phyloP scores from a whole-genome alignment of 2,113 vertebrate genomes.

The Nothoprocta perdicaria region DNA sequence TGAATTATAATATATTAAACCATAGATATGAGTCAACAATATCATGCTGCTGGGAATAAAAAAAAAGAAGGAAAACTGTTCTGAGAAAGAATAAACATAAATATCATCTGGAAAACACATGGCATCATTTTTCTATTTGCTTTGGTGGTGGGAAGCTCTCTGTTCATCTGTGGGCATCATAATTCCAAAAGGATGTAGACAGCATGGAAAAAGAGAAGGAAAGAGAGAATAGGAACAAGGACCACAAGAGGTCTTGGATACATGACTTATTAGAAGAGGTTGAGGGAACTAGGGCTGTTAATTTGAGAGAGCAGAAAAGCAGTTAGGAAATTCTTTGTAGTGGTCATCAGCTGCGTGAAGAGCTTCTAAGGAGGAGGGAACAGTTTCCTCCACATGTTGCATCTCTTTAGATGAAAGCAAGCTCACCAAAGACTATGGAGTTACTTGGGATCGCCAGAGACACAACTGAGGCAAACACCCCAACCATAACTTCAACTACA shows the following conservation, averaged over 20 bases:
- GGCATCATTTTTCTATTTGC: accelerated
- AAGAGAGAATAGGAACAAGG: background rate
- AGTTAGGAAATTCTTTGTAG: background rate
- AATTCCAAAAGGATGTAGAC: background rate
- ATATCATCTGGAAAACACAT: constrained; percentile 52
- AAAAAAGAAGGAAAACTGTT: background rate
- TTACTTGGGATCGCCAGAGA: background rate
- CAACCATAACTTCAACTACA: background rate
- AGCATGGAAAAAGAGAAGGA: background rate
- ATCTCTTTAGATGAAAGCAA: background rate
- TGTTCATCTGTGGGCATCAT: background rate
- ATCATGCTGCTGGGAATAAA: constrained; percentile 53
- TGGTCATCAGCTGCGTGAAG: background rate
- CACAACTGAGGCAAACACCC: background rate
- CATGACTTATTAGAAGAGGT: background rate
- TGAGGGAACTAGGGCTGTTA: background rate
- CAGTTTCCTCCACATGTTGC: background rate
- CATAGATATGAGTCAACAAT: background rate
- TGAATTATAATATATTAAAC: background rate
- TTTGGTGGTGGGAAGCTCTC: accelerated
- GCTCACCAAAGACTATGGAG: background rate
- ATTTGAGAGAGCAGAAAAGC: background rate
- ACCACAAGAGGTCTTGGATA: background rate
- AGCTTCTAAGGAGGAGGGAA: background rate
- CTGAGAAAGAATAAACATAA: constrained; percentile 30